phyloP scores from a whole-genome alignment of 2,888 invertebrate species.

The Helobdella robusta region DNA sequence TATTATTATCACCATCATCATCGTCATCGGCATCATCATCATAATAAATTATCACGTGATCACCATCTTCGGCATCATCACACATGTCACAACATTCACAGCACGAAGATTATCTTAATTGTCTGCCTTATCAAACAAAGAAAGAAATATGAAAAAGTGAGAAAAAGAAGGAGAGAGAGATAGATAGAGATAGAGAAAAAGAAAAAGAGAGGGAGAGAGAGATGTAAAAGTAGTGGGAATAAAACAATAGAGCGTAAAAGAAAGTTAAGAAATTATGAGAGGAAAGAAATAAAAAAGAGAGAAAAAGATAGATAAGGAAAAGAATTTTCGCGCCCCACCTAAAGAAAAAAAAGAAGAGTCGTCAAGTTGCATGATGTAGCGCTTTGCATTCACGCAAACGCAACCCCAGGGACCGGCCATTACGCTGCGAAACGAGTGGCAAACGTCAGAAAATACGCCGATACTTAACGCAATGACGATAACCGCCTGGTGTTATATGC shows the following conservation, averaged over 20 bases:
- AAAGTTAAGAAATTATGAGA: not conserved
- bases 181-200: no score
- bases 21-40: not conserved
- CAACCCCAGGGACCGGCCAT: constrained; percentile 8
- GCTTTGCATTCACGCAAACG: constrained; percentile 13
- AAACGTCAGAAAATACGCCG: constrained; percentile 11
- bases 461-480: constrained; percentile 12
- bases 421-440: constrained; percentile 12
- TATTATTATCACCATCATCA: constrained; percentile 1
- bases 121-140: no score
- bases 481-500: no score
- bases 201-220: no score
- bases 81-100: no score
- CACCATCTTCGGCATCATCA: not conserved
- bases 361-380: constrained; percentile 7
- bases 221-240: no score
- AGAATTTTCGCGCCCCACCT: constrained; percentile 5
- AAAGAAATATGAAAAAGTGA: no score
- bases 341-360: constrained; percentile 13
- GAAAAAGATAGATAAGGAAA: not conserved
- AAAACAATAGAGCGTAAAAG: no score
- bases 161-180: no score
- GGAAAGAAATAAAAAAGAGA: not conserved
- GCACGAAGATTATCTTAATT: no score
- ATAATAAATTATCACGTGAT: not conserved